These are phyloP conservation scores for Galendromus occidentalis DNA, from an alignment of 1,140 invertebrate genomes.

Conservation along the genomic window DNA sequence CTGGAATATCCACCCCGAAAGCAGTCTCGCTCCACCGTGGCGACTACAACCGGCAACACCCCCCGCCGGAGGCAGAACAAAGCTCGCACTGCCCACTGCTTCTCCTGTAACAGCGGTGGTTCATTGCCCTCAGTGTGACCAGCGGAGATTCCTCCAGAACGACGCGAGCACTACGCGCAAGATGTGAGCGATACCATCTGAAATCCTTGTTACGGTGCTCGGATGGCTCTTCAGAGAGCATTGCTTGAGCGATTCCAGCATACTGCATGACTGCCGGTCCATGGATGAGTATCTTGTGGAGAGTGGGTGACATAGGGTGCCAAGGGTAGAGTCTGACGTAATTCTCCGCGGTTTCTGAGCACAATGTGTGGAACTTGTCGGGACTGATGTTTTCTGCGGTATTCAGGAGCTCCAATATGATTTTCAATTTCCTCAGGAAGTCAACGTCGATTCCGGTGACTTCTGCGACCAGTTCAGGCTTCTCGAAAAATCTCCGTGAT, in stretches of 20 bases:
- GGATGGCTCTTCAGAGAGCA: neutral
- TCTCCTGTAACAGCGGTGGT: too few species aligned
- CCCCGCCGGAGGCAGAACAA: too few species aligned
- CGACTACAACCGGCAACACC: too few species aligned
- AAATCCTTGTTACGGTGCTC: neutral
- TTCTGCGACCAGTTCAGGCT: neutral
- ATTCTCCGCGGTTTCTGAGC: neutral
- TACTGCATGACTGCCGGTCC: slow-evolving; percentile 1
- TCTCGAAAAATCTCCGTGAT: slow-evolving; percentile 10
- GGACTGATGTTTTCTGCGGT: slow-evolving; percentile 7
- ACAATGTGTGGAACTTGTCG: neutral
- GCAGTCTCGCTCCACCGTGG: too few species aligned
- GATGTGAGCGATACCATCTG: neutral
- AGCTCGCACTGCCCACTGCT: too few species aligned
- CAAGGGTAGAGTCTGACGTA: slow-evolving; percentile 12
- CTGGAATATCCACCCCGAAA: too few species aligned
- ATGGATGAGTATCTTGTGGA: slow-evolving; percentile 13
- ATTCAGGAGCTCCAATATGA: slow-evolving; percentile 5
- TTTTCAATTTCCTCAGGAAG: neutral
- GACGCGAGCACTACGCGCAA: too few species aligned
- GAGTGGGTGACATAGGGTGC: slow-evolving; percentile 11
- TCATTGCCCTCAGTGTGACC: too few species aligned
- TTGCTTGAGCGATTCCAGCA: slow-evolving; percentile 4
- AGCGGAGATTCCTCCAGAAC: too few species aligned
- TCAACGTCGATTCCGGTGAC: slow-evolving; percentile 1